A percentile compares a stretch with the other conserved stretches of the same genome.
Conservation (phyloP, 2,888 invertebrate genomes). For the Agapetus fuscipes region DNA sequence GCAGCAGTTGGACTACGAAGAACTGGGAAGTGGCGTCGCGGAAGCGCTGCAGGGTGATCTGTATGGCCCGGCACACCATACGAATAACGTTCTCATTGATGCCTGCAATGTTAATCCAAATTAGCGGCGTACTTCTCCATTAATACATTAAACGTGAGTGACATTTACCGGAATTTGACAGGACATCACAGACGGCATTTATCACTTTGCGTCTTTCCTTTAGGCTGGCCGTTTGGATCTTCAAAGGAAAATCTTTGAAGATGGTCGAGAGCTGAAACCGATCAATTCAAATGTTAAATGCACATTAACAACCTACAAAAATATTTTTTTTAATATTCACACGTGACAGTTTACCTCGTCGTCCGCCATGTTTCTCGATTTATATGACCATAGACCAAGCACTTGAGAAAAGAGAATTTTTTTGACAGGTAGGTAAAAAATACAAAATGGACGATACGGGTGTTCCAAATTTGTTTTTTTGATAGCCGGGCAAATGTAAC, state of each 20-base stretch:
- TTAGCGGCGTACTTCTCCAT: too few species aligned
- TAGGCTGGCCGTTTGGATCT: slow-evolving; percentile 62
- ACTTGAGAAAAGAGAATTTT: too few species aligned
- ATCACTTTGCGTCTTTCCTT: slow-evolving; percentile 59
- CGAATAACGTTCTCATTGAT: slow-evolving; percentile 68
- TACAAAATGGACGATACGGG: too few species aligned
- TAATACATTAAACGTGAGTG: slow-evolving; percentile 5
- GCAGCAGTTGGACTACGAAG: slow-evolving; percentile 60
- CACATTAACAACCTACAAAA: slow-evolving; percentile 21
- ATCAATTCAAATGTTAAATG: slow-evolving; percentile 9
- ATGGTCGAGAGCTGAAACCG: slow-evolving; percentile 52
- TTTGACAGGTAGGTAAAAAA: too few species aligned
- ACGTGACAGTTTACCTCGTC: slow-evolving; percentile 50
- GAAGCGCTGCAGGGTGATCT: slow-evolving; percentile 69
- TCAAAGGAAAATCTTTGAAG: slow-evolving; percentile 63
- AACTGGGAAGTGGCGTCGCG: slow-evolving; percentile 69
- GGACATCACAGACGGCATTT: slow-evolving; percentile 57
- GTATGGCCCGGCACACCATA: slow-evolving; percentile 68
- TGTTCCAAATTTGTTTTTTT: too few species aligned
- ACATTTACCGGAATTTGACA: slow-evolving; percentile 62
- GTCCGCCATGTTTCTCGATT: slow-evolving; percentile 52
- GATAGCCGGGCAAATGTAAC: too few species aligned
- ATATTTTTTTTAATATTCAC: slow-evolving; percentile 28
- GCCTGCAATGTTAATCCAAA: slow-evolving; percentile 56
- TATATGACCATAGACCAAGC: too few species aligned